A percentile compares a stretch with the other conserved stretches of the same genome.
Evolutionary conservation across 2,113 vertebrate genomes (phyloP).

Genomic region (Hymenochirus boettgeri): DNA sequence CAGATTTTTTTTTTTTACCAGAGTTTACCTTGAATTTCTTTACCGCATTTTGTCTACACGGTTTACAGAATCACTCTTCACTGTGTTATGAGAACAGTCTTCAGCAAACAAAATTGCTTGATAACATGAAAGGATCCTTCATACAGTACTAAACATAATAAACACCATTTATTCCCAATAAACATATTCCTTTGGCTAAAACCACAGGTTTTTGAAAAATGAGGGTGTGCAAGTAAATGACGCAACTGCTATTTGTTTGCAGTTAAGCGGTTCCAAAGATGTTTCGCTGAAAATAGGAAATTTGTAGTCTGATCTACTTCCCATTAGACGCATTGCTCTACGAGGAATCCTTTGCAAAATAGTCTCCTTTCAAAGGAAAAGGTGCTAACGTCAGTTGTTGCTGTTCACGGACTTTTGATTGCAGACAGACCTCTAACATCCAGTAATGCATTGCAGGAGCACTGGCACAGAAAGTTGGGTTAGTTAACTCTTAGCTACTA

Average conservation of each 20-base stretch:
- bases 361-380: background rate
- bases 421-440: background rate
- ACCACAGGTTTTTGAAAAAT: background rate
- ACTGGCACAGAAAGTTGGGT: background rate
- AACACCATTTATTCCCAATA: background rate
- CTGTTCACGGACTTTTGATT: background rate
- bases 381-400: background rate
- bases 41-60: too few relatives aligned
- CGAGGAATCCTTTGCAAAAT: constrained; percentile 1
- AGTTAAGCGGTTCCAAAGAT: background rate
- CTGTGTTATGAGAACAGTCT: too few relatives aligned
- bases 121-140: background rate
- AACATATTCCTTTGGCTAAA: constrained; percentile 2
- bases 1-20: too few relatives aligned
- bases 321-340: background rate
- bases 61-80: too few relatives aligned
- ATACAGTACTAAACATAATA: background rate
- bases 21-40: too few relatives aligned
- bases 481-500: background rate
- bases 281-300: constrained; percentile 38
- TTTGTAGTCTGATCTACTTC: background rate
- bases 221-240: constrained; percentile 1
- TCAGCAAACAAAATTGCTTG: too few relatives aligned
- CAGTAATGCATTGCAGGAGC: background rate
- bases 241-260: constrained; percentile 1